phyloP scores from a whole-genome alignment of 2,113 vertebrate genomes.

The Azemiops feae region DNA sequence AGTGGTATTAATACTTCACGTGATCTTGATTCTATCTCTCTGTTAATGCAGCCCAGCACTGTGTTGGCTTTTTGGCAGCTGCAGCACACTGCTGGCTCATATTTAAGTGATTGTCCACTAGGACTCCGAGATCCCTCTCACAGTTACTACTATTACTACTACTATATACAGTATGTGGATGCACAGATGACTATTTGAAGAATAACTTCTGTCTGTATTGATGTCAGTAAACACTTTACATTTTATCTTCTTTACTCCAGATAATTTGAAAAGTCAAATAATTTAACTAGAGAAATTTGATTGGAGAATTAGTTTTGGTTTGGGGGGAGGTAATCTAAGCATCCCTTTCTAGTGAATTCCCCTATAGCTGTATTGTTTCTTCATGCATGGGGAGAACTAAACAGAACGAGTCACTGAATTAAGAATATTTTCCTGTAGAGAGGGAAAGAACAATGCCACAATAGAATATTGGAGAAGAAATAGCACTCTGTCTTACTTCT shows the following conservation, averaged over 20 bases:
- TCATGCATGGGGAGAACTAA: background rate
- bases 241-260: background rate
- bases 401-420: background rate
- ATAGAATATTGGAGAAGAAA: background rate
- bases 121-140: too few species aligned
- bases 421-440: background rate
- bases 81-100: too few species aligned
- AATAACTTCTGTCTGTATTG: background rate
- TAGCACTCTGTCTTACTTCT: background rate
- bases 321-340: background rate
- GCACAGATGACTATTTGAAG: background rate
- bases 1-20: too few species aligned
- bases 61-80: too few species aligned
- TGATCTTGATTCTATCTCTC: too few species aligned
- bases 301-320: background rate
- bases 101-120: too few species aligned
- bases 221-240: background rate
- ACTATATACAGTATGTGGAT: background rate
- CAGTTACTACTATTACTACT: too few species aligned
- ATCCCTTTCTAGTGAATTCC: accelerated
- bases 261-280: slow-evolving; percentile 15
- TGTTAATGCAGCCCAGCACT: too few species aligned
- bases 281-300: background rate
- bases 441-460: background rate
- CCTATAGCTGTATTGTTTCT: background rate